A percentile compares a stretch with the other conserved stretches of the same genome.
phyloP scores from a whole-genome alignment of 2,888 invertebrate species.

The Epinotia demarniana region DNA sequence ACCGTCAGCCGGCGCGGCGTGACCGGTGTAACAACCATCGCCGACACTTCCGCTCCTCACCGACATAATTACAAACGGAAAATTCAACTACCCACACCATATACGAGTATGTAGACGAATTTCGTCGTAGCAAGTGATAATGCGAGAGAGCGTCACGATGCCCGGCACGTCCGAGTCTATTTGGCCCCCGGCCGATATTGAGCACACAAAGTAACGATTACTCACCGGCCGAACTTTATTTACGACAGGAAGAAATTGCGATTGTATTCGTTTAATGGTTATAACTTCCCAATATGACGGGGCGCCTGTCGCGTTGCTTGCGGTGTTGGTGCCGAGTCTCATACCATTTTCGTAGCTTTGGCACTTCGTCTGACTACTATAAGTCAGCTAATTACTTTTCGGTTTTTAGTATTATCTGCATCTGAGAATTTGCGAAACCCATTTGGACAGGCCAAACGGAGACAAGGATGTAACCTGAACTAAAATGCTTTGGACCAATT shows the following conservation, averaged over 20 bases:
- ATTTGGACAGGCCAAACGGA: neutral
- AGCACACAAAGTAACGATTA: constrained; percentile 81
- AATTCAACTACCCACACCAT: constrained; percentile 74
- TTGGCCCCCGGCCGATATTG: constrained; percentile 77
- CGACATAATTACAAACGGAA: constrained; percentile 80
- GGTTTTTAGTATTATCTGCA: neutral
- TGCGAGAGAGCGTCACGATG: constrained; percentile 57
- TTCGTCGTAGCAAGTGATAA: constrained; percentile 66
- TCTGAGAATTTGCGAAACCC: neutral
- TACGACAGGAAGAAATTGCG: constrained; percentile 83
- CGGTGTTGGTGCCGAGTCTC: neutral
- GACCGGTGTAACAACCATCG: constrained; percentile 75
- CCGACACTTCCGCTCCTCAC: constrained; percentile 76
- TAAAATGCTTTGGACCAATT: no score
- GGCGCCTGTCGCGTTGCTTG: constrained; percentile 54
- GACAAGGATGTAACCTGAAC: neutral
- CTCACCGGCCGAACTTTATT: constrained; percentile 79
- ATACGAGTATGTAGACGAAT: constrained; percentile 69
- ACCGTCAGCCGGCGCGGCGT: constrained; percentile 75
- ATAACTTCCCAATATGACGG: constrained; percentile 75
- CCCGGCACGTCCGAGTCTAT: constrained; percentile 79
- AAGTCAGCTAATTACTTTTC: neutral
- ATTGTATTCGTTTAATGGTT: constrained; percentile 80
- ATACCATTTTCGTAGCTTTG: constrained; percentile 3
- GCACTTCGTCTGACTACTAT: neutral